Base-by-base conservation (phyloP, 2,888 invertebrate species). In the Tenthredo amoena region DNA sequence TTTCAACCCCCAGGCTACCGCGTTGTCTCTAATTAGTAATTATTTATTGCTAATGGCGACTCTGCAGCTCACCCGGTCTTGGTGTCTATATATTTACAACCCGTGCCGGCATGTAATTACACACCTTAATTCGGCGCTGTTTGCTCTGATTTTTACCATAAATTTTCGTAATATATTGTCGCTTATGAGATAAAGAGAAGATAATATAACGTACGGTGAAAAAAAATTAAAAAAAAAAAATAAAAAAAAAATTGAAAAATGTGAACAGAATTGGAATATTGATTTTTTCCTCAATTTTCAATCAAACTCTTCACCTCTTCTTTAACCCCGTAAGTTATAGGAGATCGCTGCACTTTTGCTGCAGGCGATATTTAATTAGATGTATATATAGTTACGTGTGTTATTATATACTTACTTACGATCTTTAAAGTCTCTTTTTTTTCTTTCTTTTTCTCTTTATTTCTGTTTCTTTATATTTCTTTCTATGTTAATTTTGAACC, bases 1-100 rank as follows among this genome's bases (percentile, higher is more conserved):
- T 71, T 71, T 37, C 71, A 62, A 71, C 71, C 71, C 18, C 34
- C 71, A 37, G 43, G 5, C 68, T 34, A 31, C 68, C 18, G 6
- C 43, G 21, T 21, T 40, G 40, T 74, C 74, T 74, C 74, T 74
- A 74, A 74, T 74, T 74, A 74, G 55, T 77, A 55, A 77, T 77
- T 77, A 77, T 77, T 55, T n/a, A 77, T 34, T n/a, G 55, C 21
- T 55, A 55, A 55, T 55, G 6, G 34, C 9, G 40, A 74, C 74
- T n/a, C 10, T 21, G 15, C 34, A 18, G 18, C 15, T 31, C 34
- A 15, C 58, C 18, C 58, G n/a, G n/a, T 7, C 9, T 58, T 21
- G 58, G 21, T 58, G 58, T 58, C 18, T 21, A 58, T 58, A n/a
- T 58, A n/a, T 58, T 7, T 21, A 58, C 21, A 58, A 68, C 68